Conservation (phyloP, 1,140 invertebrate genomes). For the Ridgeia piscesae region DNA sequence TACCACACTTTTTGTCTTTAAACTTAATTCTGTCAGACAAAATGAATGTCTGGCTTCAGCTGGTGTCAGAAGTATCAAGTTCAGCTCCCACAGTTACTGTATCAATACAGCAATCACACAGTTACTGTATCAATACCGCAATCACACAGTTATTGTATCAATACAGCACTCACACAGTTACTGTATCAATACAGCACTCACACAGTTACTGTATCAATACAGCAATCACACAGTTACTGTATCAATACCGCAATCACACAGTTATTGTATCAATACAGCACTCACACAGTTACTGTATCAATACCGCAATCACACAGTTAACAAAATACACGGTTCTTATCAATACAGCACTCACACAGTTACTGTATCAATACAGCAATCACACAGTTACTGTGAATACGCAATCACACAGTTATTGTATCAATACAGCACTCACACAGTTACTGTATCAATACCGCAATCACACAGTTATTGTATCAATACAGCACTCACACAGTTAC, state of each 20-base stretch:
- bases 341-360: not conserved
- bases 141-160: not conserved
- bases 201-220: not conserved
- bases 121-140: not conserved
- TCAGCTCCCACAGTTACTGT: not conserved
- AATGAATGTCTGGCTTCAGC: not conserved
- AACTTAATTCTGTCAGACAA: not conserved
- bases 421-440: not conserved
- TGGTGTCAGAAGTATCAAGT: not conserved
- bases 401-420: not conserved
- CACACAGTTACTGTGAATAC: no score
- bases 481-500: no score
- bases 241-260: no score
- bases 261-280: not conserved
- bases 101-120: not conserved
- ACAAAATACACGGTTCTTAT: no score
- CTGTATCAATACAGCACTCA: not conserved
- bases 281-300: not conserved
- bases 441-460: not conserved
- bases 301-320: not conserved
- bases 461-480: no score
- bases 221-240: no score
- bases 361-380: not conserved
- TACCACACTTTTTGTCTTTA: not conserved
- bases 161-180: not conserved